Percentiles rank a stretch among this genome's conserved stretches.
Conservation (phyloP, 2,113 vertebrate genomes). For the Calyptomena viridis region DNA sequence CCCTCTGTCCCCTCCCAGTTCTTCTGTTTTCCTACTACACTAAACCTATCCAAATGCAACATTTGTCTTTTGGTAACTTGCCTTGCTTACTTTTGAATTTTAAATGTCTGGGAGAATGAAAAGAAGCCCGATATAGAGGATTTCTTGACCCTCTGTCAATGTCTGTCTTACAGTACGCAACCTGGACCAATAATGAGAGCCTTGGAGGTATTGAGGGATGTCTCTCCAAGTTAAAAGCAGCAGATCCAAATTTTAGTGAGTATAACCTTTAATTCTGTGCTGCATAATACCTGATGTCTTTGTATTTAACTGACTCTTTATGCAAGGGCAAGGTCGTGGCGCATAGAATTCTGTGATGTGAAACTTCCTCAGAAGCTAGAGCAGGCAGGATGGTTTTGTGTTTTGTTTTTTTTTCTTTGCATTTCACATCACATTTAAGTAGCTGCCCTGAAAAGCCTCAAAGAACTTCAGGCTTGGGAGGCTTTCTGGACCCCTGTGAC, state of each 20-base stretch:
- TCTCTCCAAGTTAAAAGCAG: constrained; percentile 78
- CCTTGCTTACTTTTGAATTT: not conserved
- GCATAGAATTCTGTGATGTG: not conserved
- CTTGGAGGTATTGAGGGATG: constrained; percentile 90
- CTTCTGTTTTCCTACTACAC: not conserved
- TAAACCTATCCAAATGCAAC: not conserved
- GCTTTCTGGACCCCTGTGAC: not conserved
- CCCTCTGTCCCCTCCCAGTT: not conserved
- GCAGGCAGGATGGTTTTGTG: not conserved
- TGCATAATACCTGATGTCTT: not conserved
- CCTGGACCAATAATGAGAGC: constrained; percentile 83
- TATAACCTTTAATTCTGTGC: not conserved
- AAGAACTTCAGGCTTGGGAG: not conserved
- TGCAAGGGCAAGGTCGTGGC: not conserved
- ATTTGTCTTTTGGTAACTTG: not conserved
- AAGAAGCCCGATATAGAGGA: not conserved
- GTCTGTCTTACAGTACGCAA: constrained; percentile 79
- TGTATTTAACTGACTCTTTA: not conserved
- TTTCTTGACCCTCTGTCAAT: not conserved
- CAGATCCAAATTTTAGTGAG: constrained; percentile 91
- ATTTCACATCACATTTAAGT: not conserved
- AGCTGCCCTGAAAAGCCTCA: not conserved
- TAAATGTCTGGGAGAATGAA: not conserved
- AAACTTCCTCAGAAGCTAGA: not conserved
- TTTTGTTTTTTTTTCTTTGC: not conserved